phyloP scores from a whole-genome alignment of 2,797 vertebrate genomes.

The Schizopygopsis pylzovi region DNA sequence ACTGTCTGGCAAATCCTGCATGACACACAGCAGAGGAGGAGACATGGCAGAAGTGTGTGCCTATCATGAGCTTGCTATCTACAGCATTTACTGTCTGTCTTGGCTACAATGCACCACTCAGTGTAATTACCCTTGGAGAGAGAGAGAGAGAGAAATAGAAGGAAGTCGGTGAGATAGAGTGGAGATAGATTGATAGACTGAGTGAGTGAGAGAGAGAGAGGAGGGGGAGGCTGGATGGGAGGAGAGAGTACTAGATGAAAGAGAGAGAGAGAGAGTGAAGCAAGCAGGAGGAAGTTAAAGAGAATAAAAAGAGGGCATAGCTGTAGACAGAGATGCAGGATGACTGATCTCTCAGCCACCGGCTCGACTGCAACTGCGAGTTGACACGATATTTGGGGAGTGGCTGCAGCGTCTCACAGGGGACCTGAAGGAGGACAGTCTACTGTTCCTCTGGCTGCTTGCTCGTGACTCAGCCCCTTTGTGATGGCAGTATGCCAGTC shows the following conservation, averaged over 20 bases:
- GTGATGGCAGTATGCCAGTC: conserved; percentile 60
- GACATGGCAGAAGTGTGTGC: conserved; percentile 45
- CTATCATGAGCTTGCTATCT: conserved; percentile 53
- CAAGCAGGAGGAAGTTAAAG: conserved; percentile 49
- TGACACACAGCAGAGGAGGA: conserved; percentile 47
- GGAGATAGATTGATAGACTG: conserved; percentile 8
- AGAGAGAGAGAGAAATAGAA: conserved; percentile 47
- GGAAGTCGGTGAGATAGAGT: conserved; percentile 24
- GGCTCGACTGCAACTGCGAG: conserved; percentile 48
- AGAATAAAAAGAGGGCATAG: conserved; percentile 59
- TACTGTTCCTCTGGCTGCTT: conserved; percentile 53
- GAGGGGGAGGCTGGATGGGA: conserved; percentile 30
- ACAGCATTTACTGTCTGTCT: conserved; percentile 54
- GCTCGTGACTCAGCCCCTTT: conserved; percentile 41
- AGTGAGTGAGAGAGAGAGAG: conserved; percentile 24
- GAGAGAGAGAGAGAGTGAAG: conserved; percentile 30
- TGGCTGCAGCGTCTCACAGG: conserved; percentile 52
- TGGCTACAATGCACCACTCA: conserved; percentile 60
- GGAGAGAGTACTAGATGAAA: conserved; percentile 41
- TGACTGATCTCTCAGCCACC: conserved; percentile 42
- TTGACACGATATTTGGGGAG: conserved; percentile 47
- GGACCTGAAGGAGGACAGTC: conserved; percentile 51
- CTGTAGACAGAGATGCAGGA: conserved; percentile 53
- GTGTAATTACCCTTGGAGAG: conserved; percentile 59
- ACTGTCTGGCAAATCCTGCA: conserved; percentile 40